Evolutionary conservation across 2,888 invertebrate species (phyloP), one percentile per base, ranked within the genome.

Genomic region (Scaeva pyrastri): DNA sequence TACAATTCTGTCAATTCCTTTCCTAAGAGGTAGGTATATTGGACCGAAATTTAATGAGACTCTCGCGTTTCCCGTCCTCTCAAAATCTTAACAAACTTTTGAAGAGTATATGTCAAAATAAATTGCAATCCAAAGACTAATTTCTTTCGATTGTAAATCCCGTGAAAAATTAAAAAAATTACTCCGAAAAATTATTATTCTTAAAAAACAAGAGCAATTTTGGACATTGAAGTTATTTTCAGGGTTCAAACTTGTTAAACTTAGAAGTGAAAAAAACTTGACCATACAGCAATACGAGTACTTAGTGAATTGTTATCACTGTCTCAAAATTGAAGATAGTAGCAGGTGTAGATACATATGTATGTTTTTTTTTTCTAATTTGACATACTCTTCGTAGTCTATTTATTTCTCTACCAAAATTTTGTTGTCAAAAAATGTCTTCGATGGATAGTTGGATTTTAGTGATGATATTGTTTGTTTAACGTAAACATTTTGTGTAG

Each of bases 391-490:
- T 74, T 66, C 71, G n/a, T 48, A 39, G 58, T 78, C 64, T 77
- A 68, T 73, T 41, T 52, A n/a, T 70, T 62, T 21, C 21, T 60
- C 10, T 21, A 14, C 39, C 21, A 41, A 7, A 55, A 31, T 70
- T 55, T 68, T 60, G 43, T 68, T 73, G 80, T 76, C 81, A 77
- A 82, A 58, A 68, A 12, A 74, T 19, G 43, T 86, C 68, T 77
- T 77, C 73, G 76, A 60, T 64, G 80, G 76, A 82, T 73, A 85
- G 60, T 76, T 45, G 43, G 50, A 70, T 52, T 74, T 74, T 66
- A 74, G 64, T 71, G 86, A 82, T 81, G 82, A 78, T 64, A 60
- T 71, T 86, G 60, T 82, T 86, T 86, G 82, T 60, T 74, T 82
- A 82, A 71, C 36, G 23, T 39, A 76, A n/a, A 70, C 68, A 56